Evolutionary conservation across 2,888 invertebrate genomes (phyloP), one percentile per base, ranked within the genome.

Genomic region (Sympetrum striolatum): DNA sequence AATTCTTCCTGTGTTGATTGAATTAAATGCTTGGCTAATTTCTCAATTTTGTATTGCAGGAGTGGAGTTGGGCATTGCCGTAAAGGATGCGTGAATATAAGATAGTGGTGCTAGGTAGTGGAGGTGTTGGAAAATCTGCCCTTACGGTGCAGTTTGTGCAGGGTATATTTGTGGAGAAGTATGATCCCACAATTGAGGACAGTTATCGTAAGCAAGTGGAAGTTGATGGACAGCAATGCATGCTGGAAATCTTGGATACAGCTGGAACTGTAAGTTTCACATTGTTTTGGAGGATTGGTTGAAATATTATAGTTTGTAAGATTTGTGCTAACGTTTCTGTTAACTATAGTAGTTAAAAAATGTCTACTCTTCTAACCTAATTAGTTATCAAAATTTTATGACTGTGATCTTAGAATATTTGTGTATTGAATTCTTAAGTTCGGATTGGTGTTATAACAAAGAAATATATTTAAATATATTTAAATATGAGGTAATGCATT

Each of bases 191-290:
- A 93, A 99, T 99, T 94, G 99, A 99, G 95, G 99, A 99, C 96
- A 98, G 98, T 95, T 99, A 99, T 95, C 96, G 99, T 94, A 99
- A 99, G 96, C 99, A 99, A 96, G 99, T 99, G 92, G 99, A 99
- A 95, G 99, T 99, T 92, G 99, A 99, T 94, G 99, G 99, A 90
- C 98, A 99, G 94, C 99, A 99, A 95, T 99, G 99, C 95, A 99
- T 99, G 99, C 96, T 99, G 93, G 99, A 99, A 95, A 99, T 99
- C 93, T 95, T 99, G 94, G 99, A 99, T 95, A 99, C 99, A 92
- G 99, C 99, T 93, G 99, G 99, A 94, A 99, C 99, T 93, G 97
- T 97, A 95, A 95, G 95, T 94, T 91, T 2, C 25, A 73, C 53
- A 18, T 53, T 18, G 14, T 48, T 48, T 39, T 39, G 0, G 10